Evolutionary conservation across 2,113 vertebrate species (phyloP), one percentile per base, ranked within the genome.

Genomic region (Parus major): DNA sequence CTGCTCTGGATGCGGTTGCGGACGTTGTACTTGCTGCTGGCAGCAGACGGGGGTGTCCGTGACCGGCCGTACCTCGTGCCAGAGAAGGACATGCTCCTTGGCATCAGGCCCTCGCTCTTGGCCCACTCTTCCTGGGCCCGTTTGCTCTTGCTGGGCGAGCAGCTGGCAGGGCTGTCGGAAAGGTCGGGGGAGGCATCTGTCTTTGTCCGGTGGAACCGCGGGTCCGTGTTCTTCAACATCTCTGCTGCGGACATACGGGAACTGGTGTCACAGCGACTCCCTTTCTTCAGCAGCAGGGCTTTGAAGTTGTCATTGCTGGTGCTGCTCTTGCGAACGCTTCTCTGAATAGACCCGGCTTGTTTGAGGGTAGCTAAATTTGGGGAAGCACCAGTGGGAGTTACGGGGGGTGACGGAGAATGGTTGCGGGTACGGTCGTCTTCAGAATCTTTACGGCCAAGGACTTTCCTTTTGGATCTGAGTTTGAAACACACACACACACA

Each of bases 301-400:
- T 99, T 99, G 98, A 99, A 99, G 91, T 97, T 99, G 98, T 99
- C 99, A 1, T 99, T 99, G 98, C 99, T 99, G 97, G 99, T 99
- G 95, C 98, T 98, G 44, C 99, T 99, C 96, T 99, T 99, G 25
- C 99, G 99, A 46, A 99, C 53, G 33, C 97, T 99, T 47, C 99
- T 98, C 98, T 99, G 99, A 94, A 99, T 99, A 9, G 99, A 99
- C 41, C 99, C 97, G 0, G 98, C 69, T 41, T 99, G 99, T 55
- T 98, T 98, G 20, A 98, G 95, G 25, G 98, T 97, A 68, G 85
- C 71, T 69, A 96, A 61, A 72, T 87, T 97, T 9, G 99, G 98
- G 76, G 97, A 92, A 22, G 95, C 87, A 39, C 97, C 96, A 2
- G 99, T 99, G 39, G 99, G 99, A 21, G 99, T 99, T 92, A 98